A percentile compares a stretch with the other conserved stretches of the same genome.
These are phyloP conservation scores for Cardiocondyla obscurior DNA, from an alignment of 1,140 invertebrate species.

Conservation along the genomic window DNA sequence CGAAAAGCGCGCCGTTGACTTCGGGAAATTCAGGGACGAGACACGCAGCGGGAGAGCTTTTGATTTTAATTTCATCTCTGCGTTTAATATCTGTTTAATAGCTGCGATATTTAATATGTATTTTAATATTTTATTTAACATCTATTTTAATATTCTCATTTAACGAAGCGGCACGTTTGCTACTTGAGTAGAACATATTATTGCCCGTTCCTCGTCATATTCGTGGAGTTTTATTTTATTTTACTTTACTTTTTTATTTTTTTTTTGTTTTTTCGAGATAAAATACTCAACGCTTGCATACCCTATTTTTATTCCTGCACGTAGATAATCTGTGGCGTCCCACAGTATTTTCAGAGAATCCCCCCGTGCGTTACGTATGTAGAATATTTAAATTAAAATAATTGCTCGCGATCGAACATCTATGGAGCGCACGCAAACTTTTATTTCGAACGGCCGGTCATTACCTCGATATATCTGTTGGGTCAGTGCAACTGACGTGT, in stretches of 20 bases:
- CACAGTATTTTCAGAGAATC: neutral
- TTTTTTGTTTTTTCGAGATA: neutral
- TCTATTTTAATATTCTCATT: too few relatives aligned
- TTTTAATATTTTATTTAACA: too few relatives aligned
- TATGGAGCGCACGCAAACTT: constrained; percentile 20
- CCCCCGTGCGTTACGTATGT: neutral
- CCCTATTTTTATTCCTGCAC: neutral
- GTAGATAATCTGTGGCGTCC: neutral
- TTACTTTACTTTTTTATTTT: too few relatives aligned
- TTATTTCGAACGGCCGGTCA: constrained; percentile 45
- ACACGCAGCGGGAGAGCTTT: neutral
- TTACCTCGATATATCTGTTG: constrained; percentile 41
- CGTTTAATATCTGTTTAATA: too few relatives aligned
- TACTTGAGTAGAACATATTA: neutral
- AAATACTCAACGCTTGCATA: neutral
- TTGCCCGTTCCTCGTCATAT: neutral
- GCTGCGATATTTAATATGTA: too few relatives aligned
- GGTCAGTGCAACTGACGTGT: constrained; percentile 33
- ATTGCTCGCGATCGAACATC: neutral
- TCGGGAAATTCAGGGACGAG: neutral
- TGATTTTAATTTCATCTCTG: neutral
- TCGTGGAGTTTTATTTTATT: neutral
- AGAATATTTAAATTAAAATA: constrained; percentile 38
- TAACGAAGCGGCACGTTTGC: too few relatives aligned
- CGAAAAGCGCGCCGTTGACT: neutral